Base-by-base conservation (phyloP, 1,140 invertebrate genomes). In the Ceratosolen solmsi region DNA sequence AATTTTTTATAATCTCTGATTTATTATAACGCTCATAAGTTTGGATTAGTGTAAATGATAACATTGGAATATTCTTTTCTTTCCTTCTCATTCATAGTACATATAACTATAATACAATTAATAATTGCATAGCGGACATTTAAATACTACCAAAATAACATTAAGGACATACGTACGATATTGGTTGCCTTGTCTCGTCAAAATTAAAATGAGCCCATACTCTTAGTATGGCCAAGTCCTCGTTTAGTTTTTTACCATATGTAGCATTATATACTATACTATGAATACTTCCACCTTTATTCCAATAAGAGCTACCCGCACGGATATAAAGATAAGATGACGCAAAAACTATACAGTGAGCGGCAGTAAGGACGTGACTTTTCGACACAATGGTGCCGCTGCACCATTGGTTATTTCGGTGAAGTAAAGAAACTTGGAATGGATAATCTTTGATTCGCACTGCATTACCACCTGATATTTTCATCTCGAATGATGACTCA, bases 91-190 rank as follows among this genome's bases (percentile, higher is more conserved):
- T n/a, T n/a, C n/a, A n/a, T n/a, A n/a, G n/a, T n/a, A n/a, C n/a
- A n/a, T n/a, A n/a, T n/a, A n/a, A n/a, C n/a, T n/a, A n/a, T n/a
- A n/a, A n/a, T n/a, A n/a, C n/a, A n/a, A n/a, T n/a, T n/a, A n/a
- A n/a, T n/a, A n/a, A n/a, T n/a, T n/a, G n/a, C n/a, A n/a, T n/a
- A n/a, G n/a, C n/a, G n/a, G n/a, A n/a, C n/a, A n/a, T n/a, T n/a
- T n/a, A n/a, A n/a, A n/a, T n/a, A n/a, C n/a, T n/a, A n/a, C n/a
- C n/a, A n/a, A n/a, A 46, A 46, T 46, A 46, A 46, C 41, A 13
- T n/a, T n/a, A 46, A 13, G 41, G 2, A 27, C 4, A 38, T 88
- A 0, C 87, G 86, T 68, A 68, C 33, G 20, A 0, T 5, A 56
- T 74, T 36, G 30, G 49, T 36, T 58, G 49, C 3, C 33, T 49